These are phyloP conservation scores for Pseudopipra pipra DNA, from an alignment of 2,113 vertebrate genomes.

Conservation along the genomic window DNA sequence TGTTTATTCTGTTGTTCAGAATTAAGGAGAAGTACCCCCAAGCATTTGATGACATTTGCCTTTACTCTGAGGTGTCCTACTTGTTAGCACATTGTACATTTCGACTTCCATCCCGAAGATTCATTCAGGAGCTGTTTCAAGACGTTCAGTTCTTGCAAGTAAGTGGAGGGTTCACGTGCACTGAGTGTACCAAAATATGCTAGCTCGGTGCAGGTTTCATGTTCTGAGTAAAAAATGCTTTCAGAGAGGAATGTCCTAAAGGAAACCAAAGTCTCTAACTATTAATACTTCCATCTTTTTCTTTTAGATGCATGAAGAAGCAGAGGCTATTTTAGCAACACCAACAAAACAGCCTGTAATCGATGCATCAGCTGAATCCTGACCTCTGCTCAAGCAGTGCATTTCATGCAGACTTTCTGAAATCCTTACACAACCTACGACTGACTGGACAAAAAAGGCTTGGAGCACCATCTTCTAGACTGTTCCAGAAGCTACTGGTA, in stretches of 20 bases:
- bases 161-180: background rate
- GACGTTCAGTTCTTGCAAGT: constrained; percentile 97
- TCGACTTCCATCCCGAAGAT: constrained; percentile 92
- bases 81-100: constrained; percentile 94
- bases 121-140: constrained; percentile 98
- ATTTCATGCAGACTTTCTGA: constrained; percentile 38
- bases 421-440: constrained; percentile 36
- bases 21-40: constrained; percentile 99
- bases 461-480: constrained; percentile 50
- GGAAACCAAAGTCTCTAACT: background rate
- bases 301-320: constrained; percentile 93
- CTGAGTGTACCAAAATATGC: background rate
- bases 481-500: constrained; percentile 64
- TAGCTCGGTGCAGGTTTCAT: background rate
- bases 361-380: constrained; percentile 81
- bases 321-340: constrained; percentile 88
- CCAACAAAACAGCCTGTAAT: constrained; percentile 78
- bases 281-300: background rate
- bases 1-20: constrained; percentile 67
- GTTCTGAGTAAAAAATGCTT: background rate
- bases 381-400: constrained; percentile 68
- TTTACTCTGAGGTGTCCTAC: constrained; percentile 97
- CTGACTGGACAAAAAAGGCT: constrained; percentile 54
- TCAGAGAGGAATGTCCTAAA: background rate
- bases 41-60: constrained; percentile 97